Percentiles rank a stretch among this genome's conserved stretches.
phyloP scores from a whole-genome alignment of 1,140 invertebrate species.

The Pteromalus puparum region DNA sequence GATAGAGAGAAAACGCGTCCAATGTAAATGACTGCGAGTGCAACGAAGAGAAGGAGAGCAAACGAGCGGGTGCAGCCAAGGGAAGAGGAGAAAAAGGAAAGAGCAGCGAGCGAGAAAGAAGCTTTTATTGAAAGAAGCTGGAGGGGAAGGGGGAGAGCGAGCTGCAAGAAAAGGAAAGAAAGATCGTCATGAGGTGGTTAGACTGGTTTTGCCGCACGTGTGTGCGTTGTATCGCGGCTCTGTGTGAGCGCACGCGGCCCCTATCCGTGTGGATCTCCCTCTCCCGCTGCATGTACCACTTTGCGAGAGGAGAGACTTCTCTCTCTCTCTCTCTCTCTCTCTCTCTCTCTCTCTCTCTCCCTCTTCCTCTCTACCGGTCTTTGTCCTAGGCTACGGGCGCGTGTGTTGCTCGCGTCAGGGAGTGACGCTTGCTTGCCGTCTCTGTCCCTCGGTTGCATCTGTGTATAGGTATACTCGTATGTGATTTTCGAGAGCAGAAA shows the following conservation, averaged over 20 bases:
- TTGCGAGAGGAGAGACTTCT: slow-evolving; percentile 37
- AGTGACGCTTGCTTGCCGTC: slow-evolving; percentile 25
- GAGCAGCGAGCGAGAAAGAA: slow-evolving; percentile 45
- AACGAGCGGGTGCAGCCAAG: slow-evolving; percentile 16
- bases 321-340: slow-evolving; percentile 36
- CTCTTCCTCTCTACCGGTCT: slow-evolving; percentile 48
- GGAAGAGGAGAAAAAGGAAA: slow-evolving; percentile 32
- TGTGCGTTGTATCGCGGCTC: slow-evolving; percentile 50
- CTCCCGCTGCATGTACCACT: slow-evolving; percentile 52
- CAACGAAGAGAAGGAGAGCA: slow-evolving; percentile 43
- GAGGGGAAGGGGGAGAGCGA: slow-evolving; percentile 11
- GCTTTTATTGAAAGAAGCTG: slow-evolving; percentile 49
- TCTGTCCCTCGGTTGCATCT: not conserved
- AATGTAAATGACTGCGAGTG: not conserved
- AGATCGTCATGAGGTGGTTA: slow-evolving; percentile 72
- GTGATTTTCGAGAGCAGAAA: slow-evolving; percentile 35
- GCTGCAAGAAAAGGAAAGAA: slow-evolving; percentile 49
- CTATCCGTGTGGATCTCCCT: slow-evolving; percentile 46
- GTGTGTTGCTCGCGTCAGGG: slow-evolving; percentile 56
- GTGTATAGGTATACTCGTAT: not conserved
- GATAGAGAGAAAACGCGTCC: not conserved
- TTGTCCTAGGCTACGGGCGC: slow-evolving; percentile 48
- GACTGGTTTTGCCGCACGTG: slow-evolving; percentile 72
- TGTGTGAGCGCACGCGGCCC: slow-evolving; percentile 50
- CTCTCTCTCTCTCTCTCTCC: slow-evolving; percentile 50